phyloP scores from a whole-genome alignment of 2,113 vertebrate species.

The Lasiurus borealis region DNA sequence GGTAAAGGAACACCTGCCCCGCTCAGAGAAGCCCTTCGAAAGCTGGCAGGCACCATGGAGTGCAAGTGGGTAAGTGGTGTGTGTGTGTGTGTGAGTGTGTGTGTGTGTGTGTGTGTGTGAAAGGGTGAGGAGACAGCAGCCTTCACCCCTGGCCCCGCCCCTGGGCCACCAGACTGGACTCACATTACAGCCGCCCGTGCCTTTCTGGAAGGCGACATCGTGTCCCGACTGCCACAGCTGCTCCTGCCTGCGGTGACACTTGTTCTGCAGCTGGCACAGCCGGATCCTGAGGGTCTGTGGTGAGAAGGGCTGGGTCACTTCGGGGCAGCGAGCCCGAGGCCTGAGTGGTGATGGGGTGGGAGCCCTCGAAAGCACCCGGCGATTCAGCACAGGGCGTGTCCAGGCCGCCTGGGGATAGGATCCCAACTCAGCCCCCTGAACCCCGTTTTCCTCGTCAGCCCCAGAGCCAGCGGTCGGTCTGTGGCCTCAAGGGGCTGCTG shows the following conservation, averaged over 20 bases:
- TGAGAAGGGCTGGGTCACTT: not conserved
- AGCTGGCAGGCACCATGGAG: not conserved
- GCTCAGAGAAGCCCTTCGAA: not conserved
- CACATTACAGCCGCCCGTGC: not conserved
- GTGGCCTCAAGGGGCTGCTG: fast-evolving
- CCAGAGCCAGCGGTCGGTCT: not conserved
- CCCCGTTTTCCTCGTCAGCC: fast-evolving
- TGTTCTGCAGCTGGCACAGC: constrained; percentile 42
- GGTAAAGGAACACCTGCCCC: not conserved
- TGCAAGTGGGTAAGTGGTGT: not conserved
- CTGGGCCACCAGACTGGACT: not conserved
- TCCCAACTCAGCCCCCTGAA: not conserved
- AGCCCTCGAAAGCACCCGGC: not conserved
- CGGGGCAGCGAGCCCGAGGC: fast-evolving
- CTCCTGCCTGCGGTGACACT: not conserved
- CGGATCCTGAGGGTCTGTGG: not conserved
- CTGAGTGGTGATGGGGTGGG: not conserved
- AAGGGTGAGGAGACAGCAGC: not conserved
- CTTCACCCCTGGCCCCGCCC: not conserved
- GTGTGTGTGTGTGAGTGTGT: not conserved
- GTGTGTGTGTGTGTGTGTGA: not conserved
- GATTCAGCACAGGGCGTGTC: not conserved
- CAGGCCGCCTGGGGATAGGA: not conserved
- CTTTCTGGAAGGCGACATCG: fast-evolving
- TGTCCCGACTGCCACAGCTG: not conserved